These are phyloP conservation scores for Cremastinae sp. DNA, from an alignment of 2,888 invertebrate species.

Conservation along the genomic window DNA sequence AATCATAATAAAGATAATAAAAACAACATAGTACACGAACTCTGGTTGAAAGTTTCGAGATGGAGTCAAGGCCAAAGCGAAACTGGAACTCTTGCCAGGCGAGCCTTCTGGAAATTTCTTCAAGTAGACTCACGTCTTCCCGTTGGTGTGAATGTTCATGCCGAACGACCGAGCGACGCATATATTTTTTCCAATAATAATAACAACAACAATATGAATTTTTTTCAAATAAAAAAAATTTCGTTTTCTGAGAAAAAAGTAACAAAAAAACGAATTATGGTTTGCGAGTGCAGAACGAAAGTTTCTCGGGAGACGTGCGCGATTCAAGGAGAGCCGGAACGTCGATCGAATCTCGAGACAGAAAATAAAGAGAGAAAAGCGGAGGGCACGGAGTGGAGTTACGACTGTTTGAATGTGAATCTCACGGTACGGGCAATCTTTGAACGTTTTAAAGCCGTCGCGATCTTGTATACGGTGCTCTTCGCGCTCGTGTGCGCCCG, in stretches of 20 bases:
- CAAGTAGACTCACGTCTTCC: slow-evolving; percentile 28
- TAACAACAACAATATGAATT: too few species aligned
- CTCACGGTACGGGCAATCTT: slow-evolving; percentile 73
- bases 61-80: slow-evolving; percentile 49
- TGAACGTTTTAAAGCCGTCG: slow-evolving; percentile 19
- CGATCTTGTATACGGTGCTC: slow-evolving; percentile 18
- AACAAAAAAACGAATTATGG: slow-evolving; percentile 67
- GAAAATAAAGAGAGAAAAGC: slow-evolving; percentile 55
- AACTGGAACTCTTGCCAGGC: slow-evolving; percentile 39
- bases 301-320: slow-evolving; percentile 67
- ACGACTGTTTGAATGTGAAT: slow-evolving; percentile 77
- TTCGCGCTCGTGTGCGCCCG: slow-evolving; percentile 3
- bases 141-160: slow-evolving; percentile 12
- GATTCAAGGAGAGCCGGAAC: slow-evolving; percentile 76
- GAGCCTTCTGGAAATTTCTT: slow-evolving; percentile 23
- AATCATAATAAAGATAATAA: background rate
- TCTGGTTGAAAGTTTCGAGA: slow-evolving; percentile 51
- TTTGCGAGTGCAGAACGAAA: slow-evolving; percentile 45
- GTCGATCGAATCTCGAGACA: slow-evolving; percentile 58
- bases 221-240: too few species aligned
- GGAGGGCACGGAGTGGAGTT: slow-evolving; percentile 67
- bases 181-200: slow-evolving; percentile 15
- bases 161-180: background rate
- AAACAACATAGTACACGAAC: slow-evolving; percentile 24
- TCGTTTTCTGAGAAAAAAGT: too few species aligned